A percentile compares a stretch with the other conserved stretches of the same genome.
Conservation (phyloP, 1,140 invertebrate genomes). For the Temnothorax nylanderi region DNA sequence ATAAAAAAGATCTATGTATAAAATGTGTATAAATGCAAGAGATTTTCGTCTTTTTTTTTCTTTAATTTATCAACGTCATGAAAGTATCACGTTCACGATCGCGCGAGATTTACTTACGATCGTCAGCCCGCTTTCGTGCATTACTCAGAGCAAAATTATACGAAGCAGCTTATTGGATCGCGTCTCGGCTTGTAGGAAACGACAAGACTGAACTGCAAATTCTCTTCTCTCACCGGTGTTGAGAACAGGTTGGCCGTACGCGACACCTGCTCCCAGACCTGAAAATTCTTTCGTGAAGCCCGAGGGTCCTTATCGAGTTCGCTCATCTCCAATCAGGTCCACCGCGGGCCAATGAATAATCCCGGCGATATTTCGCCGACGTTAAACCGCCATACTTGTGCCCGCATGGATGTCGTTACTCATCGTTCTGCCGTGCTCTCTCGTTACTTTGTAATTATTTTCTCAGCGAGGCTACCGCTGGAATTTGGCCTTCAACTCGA, state of each 20-base stretch:
- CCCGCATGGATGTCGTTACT: constrained; percentile 43
- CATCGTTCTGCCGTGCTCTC: constrained; percentile 33
- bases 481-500: constrained; percentile 45
- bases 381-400: constrained; percentile 57
- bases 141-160: constrained; percentile 56
- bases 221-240: constrained; percentile 59
- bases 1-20: not conserved
- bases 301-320: constrained; percentile 67
- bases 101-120: constrained; percentile 49
- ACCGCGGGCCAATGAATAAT: constrained; percentile 64
- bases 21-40: not conserved
- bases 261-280: constrained; percentile 72
- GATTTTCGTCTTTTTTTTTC: constrained; percentile 4
- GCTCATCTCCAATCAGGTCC: constrained; percentile 72
- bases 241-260: constrained; percentile 66
- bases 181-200: constrained; percentile 49
- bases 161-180: constrained; percentile 37
- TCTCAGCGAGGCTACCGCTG: constrained; percentile 51
- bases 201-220: constrained; percentile 61
- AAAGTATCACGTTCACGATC: constrained; percentile 52
- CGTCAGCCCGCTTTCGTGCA: constrained; percentile 51
- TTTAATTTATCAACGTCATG: constrained; percentile 27
- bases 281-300: constrained; percentile 66
- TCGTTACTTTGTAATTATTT: constrained; percentile 60
- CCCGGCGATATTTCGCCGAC: constrained; percentile 67